phyloP scores from a whole-genome alignment of 2,888 invertebrate genomes.

The Frankliniella fusca region DNA sequence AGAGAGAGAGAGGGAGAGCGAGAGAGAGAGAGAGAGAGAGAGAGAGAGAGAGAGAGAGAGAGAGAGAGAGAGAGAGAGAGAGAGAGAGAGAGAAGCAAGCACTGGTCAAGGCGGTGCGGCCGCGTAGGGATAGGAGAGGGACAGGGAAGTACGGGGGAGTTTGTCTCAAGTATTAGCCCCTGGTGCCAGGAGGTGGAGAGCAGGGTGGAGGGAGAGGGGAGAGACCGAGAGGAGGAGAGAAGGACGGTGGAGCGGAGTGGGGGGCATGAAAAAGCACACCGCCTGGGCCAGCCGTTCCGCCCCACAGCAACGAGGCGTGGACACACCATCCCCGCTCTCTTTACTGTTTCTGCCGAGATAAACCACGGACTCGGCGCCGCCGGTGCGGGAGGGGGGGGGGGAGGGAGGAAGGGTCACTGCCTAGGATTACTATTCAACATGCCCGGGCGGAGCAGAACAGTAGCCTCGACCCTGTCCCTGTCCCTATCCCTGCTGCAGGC shows the following conservation, averaged over 20 bases:
- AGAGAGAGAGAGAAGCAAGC: constrained; percentile 1
- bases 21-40: constrained; percentile 16
- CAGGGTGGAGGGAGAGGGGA: neutral
- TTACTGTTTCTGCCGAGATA: constrained; percentile 18
- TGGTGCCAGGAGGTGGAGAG: neutral
- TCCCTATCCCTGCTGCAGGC: no score
- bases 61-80: neutral
- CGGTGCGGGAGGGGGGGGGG: no score
- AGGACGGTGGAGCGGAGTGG: no score
- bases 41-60: neutral
- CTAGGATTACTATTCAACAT: neutral
- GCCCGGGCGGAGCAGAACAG: neutral
- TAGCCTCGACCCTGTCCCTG: no score
- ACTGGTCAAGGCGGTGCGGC: no score
- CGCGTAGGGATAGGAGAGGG: no score
- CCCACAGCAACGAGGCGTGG: neutral
- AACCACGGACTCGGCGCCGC: neutral
- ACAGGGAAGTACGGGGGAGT: no score
- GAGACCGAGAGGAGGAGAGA: neutral
- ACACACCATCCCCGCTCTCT: neutral
- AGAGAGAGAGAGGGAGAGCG: neutral
- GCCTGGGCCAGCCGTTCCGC: neutral
- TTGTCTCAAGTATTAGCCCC: no score
- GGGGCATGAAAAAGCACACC: neutral
- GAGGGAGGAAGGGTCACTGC: neutral